A percentile compares a stretch with the other conserved stretches of the same genome.
Evolutionary conservation across 2,113 vertebrate species (phyloP).

Genomic region (Python bivittatus): DNA sequence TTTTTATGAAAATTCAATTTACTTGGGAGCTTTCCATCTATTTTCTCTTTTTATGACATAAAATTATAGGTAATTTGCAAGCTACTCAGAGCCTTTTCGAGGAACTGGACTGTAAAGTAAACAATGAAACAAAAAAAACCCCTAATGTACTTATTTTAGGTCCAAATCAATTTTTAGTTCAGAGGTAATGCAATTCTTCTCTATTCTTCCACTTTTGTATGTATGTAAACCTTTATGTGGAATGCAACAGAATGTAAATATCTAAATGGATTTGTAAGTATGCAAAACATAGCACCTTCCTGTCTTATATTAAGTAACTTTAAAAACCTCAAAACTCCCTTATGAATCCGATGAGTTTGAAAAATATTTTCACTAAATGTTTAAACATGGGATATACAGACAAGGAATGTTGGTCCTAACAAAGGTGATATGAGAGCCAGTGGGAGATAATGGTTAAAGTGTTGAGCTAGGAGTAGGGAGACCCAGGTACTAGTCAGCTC

Average conservation of each 20-base stretch:
- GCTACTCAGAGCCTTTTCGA: neutral
- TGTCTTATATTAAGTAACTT: neutral
- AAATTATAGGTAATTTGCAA: neutral
- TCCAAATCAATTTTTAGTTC: neutral
- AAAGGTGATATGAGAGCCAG: neutral
- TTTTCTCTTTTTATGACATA: neutral
- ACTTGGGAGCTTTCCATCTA: neutral
- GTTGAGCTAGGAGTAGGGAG: neutral
- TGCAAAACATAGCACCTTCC: neutral
- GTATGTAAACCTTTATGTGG: neutral
- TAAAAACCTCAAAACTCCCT: neutral
- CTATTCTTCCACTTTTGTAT: neutral
- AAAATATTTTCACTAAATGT: neutral
- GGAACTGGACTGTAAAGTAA: neutral
- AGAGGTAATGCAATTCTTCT: neutral
- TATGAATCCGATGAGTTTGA: neutral
- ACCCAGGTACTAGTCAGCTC: neutral
- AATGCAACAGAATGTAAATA: neutral
- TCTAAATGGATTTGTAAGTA: neutral
- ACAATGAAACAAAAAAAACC: neutral
- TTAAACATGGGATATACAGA: neutral
- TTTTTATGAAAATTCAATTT: neutral
- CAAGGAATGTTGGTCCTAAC: neutral
- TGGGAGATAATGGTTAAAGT: neutral
- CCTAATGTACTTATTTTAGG: neutral